Base-by-base conservation (phyloP, 2,888 invertebrate genomes). In the Hoplodrina ambigua region DNA sequence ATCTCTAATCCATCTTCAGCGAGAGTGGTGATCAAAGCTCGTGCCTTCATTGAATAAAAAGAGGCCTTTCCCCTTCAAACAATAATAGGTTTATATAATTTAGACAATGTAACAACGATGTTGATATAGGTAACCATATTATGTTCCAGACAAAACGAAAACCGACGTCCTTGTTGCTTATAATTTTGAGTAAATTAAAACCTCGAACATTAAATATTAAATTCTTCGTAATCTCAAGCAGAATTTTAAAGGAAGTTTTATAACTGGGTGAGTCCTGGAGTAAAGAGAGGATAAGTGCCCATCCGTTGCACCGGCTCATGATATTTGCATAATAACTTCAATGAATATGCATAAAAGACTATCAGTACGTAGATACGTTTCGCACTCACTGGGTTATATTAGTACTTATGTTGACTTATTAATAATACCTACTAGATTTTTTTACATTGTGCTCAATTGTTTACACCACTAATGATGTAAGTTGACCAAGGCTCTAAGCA, bases 271-370 rank as follows among this genome's bases (percentile, higher is more conserved):
- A 44, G 62, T 58, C 50, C 52, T 54, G 58, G 44, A 56, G 68
- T 83, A 69, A 75, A 78, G 81, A 54, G 61, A 64, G 66, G 72
- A 67, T 77, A 77, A 79, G 63, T 59, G 70, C 56, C 67, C 64
- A 61, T 75, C 63, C 78, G 70, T 70, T 74, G 75, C 78, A 75
- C 80, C 67, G 73, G 75, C 73, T 74, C 62, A 61, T 67, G 52
- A 62, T 74, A 84, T 82, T 85, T 80, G 71, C 80, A 69, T 87
- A 85, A 88, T 84, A 84, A 85, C 86, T 86, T 88, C 82, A 87
- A 85, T 78, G 80, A 80, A 81, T 71, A 69, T 62, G 69, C 78
- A 72, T 61, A 63, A 33, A 60, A 65, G 17, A 61, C 57, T 67
- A 33, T 33, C 2, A 0, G 8, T 11, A 41, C 4, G 50, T 41